Percentiles rank a stretch among this genome's conserved stretches.
Conservation (phyloP, 2,888 invertebrate genomes). For the Acrobasis suavella region DNA sequence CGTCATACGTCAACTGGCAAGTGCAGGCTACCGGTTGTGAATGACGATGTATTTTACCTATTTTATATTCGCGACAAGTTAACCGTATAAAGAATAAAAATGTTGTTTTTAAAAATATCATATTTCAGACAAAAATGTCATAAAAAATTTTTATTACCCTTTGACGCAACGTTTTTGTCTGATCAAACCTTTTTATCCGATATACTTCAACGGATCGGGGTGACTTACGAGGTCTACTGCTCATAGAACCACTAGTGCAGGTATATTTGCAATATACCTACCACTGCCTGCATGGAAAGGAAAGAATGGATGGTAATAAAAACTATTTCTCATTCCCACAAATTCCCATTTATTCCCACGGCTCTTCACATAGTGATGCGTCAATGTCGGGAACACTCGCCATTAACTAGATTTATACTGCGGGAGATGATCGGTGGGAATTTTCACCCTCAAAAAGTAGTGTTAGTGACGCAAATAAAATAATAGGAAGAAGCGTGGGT, state of each 20-base stretch:
- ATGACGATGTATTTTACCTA: neutral
- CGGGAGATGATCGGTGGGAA: neutral
- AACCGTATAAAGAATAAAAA: no score
- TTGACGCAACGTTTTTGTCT: no score
- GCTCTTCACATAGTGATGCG: conserved; percentile 10
- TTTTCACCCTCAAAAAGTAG: neutral
- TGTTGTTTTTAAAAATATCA: no score
- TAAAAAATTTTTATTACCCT: no score
- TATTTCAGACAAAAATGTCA: no score
- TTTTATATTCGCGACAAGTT: no score
- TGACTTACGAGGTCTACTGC: no score
- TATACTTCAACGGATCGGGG: no score
- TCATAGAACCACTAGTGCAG: no score
- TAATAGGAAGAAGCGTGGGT: neutral
- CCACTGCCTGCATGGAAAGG: no score
- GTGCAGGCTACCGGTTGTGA: conserved; percentile 7
- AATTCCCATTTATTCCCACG: conserved; percentile 9
- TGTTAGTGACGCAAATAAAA: neutral
- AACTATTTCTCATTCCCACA: conserved; percentile 3
- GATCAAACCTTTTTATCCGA: no score
- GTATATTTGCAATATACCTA: no score
- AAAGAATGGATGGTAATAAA: neutral
- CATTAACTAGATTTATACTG: conserved; percentile 2
- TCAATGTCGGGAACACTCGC: conserved; percentile 10
- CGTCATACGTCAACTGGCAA: conserved; percentile 17